Evolutionary conservation across 2,113 vertebrate species (phyloP).

Genomic region (Gambusia holbrooki): DNA sequence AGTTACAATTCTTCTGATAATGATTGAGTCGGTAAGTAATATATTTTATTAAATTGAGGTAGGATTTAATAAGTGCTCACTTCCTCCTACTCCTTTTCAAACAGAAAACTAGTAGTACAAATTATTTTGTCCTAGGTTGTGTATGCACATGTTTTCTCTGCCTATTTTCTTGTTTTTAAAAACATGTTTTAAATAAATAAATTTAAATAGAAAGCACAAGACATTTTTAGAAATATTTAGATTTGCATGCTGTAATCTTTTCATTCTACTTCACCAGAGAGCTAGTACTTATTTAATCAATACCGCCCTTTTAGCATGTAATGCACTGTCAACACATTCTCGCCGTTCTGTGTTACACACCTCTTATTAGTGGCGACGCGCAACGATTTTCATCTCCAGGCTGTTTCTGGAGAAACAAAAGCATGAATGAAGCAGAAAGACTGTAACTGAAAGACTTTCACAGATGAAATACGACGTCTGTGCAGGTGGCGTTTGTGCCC

Average conservation of each 20-base stretch:
- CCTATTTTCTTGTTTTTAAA: too few relatives aligned
- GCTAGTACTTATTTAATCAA: background rate
- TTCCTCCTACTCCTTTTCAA: too few relatives aligned
- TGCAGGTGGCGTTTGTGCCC: constrained; percentile 15
- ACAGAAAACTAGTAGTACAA: too few relatives aligned
- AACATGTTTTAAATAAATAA: too few relatives aligned
- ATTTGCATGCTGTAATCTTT: background rate
- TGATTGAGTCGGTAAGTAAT: too few relatives aligned
- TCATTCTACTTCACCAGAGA: background rate
- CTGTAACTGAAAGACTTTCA: background rate
- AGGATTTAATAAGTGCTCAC: too few relatives aligned
- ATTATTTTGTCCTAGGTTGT: too few relatives aligned
- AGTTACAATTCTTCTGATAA: too few relatives aligned
- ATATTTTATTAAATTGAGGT: too few relatives aligned
- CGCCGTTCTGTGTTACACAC: background rate
- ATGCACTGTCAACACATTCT: background rate
- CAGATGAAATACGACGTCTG: constrained; percentile 5
- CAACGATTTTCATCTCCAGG: background rate
- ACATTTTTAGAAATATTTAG: background rate
- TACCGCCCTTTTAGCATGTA: too few relatives aligned
- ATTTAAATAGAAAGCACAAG: too few relatives aligned
- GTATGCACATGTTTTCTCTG: too few relatives aligned
- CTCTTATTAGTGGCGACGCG: background rate
- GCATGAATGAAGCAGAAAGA: background rate
- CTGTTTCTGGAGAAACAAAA: background rate